A percentile compares a stretch with the other conserved stretches of the same genome.
phyloP scores from a whole-genome alignment of 2,888 invertebrate species.

The Melinopterus prodromus region DNA sequence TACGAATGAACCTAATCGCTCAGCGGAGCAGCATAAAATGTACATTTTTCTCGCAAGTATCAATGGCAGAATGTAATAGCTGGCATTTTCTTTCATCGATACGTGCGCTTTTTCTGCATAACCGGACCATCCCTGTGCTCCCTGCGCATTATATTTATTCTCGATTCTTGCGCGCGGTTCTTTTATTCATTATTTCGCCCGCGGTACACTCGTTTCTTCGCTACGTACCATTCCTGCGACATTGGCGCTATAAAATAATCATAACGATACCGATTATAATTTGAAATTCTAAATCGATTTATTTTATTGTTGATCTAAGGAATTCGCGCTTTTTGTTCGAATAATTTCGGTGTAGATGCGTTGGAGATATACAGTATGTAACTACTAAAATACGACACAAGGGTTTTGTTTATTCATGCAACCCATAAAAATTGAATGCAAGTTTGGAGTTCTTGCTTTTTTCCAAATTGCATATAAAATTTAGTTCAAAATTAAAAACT shows the following conservation, averaged over 20 bases:
- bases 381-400: background rate
- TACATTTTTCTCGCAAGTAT: background rate
- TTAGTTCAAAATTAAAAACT: too few relatives aligned
- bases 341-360: background rate
- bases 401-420: too few relatives aligned
- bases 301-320: background rate
- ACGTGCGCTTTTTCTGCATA: background rate
- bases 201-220: background rate
- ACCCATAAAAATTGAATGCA: too few relatives aligned
- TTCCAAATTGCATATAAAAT: too few relatives aligned
- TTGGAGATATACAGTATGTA: too few relatives aligned
- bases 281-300: background rate
- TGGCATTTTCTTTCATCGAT: background rate
- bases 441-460: too few relatives aligned
- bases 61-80: background rate
- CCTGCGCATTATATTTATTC: background rate
- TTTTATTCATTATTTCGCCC: slow-evolving; percentile 4
- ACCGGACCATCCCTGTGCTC: background rate
- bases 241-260: background rate
- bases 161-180: background rate
- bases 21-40: background rate
- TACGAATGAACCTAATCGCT: background rate
- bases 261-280: background rate
- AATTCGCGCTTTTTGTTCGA: background rate
- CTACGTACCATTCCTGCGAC: background rate